Evolutionary conservation across 2,888 invertebrate species (phyloP).

Genomic region (Isoperla grammatica): DNA sequence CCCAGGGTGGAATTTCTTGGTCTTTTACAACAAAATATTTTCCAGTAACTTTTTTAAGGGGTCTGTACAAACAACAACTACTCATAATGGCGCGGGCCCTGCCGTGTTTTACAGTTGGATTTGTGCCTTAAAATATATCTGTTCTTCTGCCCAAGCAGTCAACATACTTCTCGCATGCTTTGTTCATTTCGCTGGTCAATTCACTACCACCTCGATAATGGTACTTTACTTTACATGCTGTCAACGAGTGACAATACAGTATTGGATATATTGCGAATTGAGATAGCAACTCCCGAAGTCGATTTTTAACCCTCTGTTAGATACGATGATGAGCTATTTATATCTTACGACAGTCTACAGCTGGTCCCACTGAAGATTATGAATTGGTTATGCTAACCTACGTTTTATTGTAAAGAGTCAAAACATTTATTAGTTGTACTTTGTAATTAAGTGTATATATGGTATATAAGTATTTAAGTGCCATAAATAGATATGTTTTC

Average conservation of each 20-base stretch:
- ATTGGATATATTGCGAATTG: conserved; percentile 24
- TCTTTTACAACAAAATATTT: not conserved
- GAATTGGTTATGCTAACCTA: conserved; percentile 21
- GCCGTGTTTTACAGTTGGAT: conserved; percentile 28
- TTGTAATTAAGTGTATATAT: conserved; percentile 35
- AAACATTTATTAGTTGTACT: conserved; percentile 29
- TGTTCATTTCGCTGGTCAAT: conserved; percentile 21
- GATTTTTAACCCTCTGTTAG: not conserved
- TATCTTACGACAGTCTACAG: conserved; percentile 12
- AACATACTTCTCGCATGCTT: conserved; percentile 21
- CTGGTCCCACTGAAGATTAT: not conserved
- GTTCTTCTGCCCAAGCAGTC: conserved; percentile 24
- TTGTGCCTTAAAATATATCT: conserved; percentile 32
- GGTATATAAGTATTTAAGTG: conserved; percentile 35
- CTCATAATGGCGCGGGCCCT: not conserved
- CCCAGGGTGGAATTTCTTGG: not conserved
- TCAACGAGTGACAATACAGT: conserved; percentile 25
- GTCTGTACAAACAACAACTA: not conserved
- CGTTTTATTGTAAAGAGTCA: conserved; percentile 23
- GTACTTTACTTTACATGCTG: conserved; percentile 11
- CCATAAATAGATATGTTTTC: conserved; percentile 34
- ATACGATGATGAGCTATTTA: not conserved
- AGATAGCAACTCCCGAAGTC: conserved; percentile 26
- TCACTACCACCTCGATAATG: not conserved
- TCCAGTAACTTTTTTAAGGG: not conserved